Conservation (phyloP, 1,140 invertebrate genomes). For the Hylyphantes graminicola region DNA sequence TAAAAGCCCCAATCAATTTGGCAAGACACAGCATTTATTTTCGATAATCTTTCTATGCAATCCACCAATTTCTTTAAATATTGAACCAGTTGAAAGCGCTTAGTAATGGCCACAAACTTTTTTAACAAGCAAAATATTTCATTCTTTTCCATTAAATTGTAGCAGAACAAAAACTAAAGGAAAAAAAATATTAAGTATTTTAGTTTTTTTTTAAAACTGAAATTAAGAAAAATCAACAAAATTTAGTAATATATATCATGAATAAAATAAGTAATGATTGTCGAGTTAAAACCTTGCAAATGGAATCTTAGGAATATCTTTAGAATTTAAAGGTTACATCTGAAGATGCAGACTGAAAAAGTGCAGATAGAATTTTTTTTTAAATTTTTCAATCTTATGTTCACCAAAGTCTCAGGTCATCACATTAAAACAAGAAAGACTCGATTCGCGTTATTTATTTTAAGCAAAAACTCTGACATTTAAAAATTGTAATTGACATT, state of each 20-base stretch:
- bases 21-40: not conserved
- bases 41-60: not conserved
- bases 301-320: too few species aligned
- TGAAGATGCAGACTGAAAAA: too few species aligned
- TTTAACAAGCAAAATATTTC: not conserved
- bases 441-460: too few species aligned
- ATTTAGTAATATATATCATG: not conserved
- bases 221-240: not conserved
- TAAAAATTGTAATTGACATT: too few species aligned
- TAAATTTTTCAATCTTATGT: too few species aligned
- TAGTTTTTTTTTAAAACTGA: not conserved
- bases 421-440: too few species aligned
- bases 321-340: too few species aligned
- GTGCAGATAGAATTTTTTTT: too few species aligned
- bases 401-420: too few species aligned
- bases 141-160: not conserved
- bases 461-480: too few species aligned
- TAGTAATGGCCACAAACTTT: not conserved
- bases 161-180: constrained; percentile 2
- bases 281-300: too few species aligned
- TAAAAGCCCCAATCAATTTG: not conserved
- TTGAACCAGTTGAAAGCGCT: not conserved
- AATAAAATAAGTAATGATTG: too few species aligned
- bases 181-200: not conserved
- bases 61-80: constrained; percentile 5